These are phyloP conservation scores for Petromus typicus DNA, from an alignment of 2,113 vertebrate species.

Conservation along the genomic window DNA sequence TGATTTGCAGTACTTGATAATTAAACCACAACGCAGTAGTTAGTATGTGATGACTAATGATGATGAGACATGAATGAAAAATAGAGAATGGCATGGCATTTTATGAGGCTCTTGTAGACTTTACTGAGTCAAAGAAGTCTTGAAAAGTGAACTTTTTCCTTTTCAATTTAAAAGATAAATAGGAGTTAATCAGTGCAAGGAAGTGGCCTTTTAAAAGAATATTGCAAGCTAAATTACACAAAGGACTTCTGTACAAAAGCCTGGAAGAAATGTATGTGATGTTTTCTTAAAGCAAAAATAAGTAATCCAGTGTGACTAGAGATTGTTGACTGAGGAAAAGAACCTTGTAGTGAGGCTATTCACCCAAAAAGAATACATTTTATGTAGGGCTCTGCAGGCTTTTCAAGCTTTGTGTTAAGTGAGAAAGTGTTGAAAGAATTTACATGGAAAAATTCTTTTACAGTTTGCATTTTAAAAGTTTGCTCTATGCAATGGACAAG, in stretches of 20 bases:
- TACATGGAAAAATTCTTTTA: background rate
- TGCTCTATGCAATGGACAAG: background rate
- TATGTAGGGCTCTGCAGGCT: background rate
- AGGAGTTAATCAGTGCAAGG: background rate
- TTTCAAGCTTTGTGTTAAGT: background rate
- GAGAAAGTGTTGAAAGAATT: slow-evolving; percentile 1
- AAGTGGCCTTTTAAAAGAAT: background rate
- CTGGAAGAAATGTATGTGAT: background rate
- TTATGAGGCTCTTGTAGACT: background rate
- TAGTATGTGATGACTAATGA: background rate
- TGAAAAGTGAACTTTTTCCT: background rate
- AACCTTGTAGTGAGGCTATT: background rate
- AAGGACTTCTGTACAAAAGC: background rate
- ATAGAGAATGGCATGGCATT: background rate
- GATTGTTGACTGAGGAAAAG: background rate
- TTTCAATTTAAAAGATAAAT: background rate
- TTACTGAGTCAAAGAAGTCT: background rate
- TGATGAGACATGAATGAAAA: background rate
- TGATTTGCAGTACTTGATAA: background rate
- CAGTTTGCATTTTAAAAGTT: slow-evolving; percentile 33
- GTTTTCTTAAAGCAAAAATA: background rate
- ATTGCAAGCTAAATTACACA: background rate
- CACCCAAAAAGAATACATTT: background rate
- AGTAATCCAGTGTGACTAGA: background rate
- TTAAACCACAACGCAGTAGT: background rate